Conservation (phyloP, 2,888 invertebrate genomes). For the Lasioglossum villosulum region DNA sequence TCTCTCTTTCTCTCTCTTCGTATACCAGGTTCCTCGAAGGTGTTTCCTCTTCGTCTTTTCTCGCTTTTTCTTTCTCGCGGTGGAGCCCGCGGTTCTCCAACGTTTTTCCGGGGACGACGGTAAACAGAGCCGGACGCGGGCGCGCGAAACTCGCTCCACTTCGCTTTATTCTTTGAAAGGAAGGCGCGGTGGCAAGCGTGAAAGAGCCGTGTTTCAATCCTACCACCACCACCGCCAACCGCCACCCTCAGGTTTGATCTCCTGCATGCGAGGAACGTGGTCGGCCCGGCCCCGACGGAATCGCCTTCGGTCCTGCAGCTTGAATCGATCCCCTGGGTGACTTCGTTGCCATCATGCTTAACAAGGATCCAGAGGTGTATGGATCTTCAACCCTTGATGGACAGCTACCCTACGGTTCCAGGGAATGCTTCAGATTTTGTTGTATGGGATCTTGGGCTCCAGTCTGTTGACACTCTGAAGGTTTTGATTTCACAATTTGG, state of each 20-base stretch:
- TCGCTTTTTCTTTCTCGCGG: conserved; percentile 3
- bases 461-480: neutral
- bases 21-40: conserved; percentile 30
- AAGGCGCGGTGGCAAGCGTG: conserved; percentile 50
- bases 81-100: conserved; percentile 38
- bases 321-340: conserved; percentile 28
- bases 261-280: neutral
- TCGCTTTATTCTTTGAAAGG: conserved; percentile 71
- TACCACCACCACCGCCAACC: neutral
- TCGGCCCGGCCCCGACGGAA: neutral
- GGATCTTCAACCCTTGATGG: neutral
- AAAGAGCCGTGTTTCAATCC: conserved; percentile 45
- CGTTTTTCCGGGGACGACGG: conserved; percentile 38
- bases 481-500: neutral
- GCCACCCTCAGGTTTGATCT: conserved; percentile 23
- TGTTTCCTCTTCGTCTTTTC: conserved; percentile 18
- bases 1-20: neutral
- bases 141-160: conserved; percentile 63
- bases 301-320: conserved; percentile 22
- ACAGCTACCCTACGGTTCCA: neutral
- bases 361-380: conserved; percentile 13
- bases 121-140: conserved; percentile 64
- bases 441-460: neutral
- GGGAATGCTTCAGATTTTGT: conserved; percentile 6
- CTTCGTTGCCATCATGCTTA: conserved; percentile 6